These are phyloP conservation scores for Pimephales promelas DNA, from an alignment of 2,113 vertebrate species.

Conservation along the genomic window DNA sequence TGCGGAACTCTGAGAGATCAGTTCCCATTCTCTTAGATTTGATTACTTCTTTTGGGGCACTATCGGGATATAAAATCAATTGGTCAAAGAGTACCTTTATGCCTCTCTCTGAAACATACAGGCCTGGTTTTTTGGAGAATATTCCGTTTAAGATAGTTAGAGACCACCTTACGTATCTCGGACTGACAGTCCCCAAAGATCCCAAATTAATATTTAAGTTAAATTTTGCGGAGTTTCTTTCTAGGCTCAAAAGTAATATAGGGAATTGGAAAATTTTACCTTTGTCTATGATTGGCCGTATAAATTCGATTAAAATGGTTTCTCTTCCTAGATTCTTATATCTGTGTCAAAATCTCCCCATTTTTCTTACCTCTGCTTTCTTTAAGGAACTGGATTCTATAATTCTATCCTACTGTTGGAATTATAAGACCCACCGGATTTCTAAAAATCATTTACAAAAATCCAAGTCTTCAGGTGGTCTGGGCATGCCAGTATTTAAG, in stretches of 20 bases:
- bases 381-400: neutral
- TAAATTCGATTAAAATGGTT: neutral
- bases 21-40: neutral
- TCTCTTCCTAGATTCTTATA: neutral
- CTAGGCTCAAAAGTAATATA: neutral
- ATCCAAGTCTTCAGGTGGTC: neutral
- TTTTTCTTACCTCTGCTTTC: neutral
- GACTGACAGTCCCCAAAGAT: no score
- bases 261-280: neutral
- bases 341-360: neutral
- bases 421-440: neutral
- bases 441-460: neutral
- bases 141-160: neutral
- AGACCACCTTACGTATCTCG: neutral
- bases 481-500: neutral
- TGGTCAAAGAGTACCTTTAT: neutral
- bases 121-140: neutral
- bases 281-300: neutral
- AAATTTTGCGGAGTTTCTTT: neutral
- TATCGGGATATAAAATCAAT: neutral
- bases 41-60: neutral
- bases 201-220: neutral
- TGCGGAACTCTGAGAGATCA: neutral
- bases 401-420: neutral
- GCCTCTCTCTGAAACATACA: neutral